Evolutionary conservation across 1,140 invertebrate species (phyloP), one percentile per base, ranked within the genome.

Genomic region (Bombus difficillimus): DNA sequence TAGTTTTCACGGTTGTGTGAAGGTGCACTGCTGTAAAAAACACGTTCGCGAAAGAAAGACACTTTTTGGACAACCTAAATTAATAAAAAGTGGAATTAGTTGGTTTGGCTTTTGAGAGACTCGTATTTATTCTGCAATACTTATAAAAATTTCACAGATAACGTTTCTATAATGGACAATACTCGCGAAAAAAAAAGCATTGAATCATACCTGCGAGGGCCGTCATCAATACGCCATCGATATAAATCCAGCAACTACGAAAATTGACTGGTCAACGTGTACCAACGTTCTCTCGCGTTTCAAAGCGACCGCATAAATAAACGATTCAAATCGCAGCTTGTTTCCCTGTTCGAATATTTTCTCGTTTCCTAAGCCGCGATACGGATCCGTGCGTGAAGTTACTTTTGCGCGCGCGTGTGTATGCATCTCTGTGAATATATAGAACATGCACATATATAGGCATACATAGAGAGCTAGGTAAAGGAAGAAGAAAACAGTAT

Each of bases 221-320:
- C 1, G 5, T 13, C 43, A 39, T 73, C 72, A 73, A 43, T 47
- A 41, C 1, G 9, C 57, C 5, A 57, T 76, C 32, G 72, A 64
- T 53, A 75, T 82, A 75, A 82, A 82, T 76, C 32, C 59, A 6
- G 3, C 41, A 32, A 66, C 34, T 39, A 32, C 18, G 72, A 28
- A 66, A 83, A 76, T 39, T 59, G 57, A 66, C 57, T 47, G 68
- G 15, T 25, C 12, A 39, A 39, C 13, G 69, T 43, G 53, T 66
- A 82, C 75, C 47, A 75, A 82, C 81, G 57, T 64, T 64, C n/a
- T 9, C 9, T 9, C 13, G 22, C 12, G n/a, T 32, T 18, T 39
- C 13, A 8, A 47, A 64, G 28, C 59, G 72, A 66, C 22, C 32
- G 59, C 53, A 39, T 83, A 76, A 76, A 76, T 76, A 83, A 76